phyloP scores from a whole-genome alignment of 2,888 invertebrate species.

The Dolomedes plantarius region DNA sequence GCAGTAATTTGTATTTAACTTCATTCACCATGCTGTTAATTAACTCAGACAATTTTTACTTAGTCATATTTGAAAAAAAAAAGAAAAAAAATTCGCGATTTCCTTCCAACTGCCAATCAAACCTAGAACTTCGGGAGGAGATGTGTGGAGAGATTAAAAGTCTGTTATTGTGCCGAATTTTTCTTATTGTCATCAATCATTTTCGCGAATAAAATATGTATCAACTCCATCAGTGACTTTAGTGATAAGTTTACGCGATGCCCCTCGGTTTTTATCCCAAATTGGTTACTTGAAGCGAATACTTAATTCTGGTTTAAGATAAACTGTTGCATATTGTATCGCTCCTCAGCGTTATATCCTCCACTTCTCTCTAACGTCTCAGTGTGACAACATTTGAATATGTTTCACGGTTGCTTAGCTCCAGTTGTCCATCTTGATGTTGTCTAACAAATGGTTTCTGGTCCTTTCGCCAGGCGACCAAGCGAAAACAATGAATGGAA shows the following conservation, averaged over 20 bases:
- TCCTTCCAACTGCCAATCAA: no score
- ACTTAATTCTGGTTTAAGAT: neutral
- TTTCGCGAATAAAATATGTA: neutral
- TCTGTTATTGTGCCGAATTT: neutral
- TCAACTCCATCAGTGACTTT: neutral
- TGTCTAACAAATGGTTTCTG: constrained; percentile 5
- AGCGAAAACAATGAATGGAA: constrained; percentile 10
- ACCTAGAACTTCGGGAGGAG: no score
- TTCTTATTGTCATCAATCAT: neutral
- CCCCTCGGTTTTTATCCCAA: neutral
- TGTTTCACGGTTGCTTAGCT: constrained; percentile 1
- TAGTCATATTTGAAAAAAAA: no score
- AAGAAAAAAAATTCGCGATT: no score
- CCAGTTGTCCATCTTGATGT: neutral
- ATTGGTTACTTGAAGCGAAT: neutral
- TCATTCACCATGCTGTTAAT: no score
- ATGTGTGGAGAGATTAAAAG: no score
- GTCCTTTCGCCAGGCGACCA: neutral
- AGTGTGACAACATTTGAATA: neutral
- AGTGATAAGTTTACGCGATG: neutral
- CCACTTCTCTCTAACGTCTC: neutral
- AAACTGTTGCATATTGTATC: neutral
- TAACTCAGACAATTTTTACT: no score
- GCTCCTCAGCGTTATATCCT: neutral
- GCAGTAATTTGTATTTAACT: no score